These are phyloP conservation scores for Dynastes tityus DNA, from an alignment of 2,888 invertebrate species.

Conservation along the genomic window DNA sequence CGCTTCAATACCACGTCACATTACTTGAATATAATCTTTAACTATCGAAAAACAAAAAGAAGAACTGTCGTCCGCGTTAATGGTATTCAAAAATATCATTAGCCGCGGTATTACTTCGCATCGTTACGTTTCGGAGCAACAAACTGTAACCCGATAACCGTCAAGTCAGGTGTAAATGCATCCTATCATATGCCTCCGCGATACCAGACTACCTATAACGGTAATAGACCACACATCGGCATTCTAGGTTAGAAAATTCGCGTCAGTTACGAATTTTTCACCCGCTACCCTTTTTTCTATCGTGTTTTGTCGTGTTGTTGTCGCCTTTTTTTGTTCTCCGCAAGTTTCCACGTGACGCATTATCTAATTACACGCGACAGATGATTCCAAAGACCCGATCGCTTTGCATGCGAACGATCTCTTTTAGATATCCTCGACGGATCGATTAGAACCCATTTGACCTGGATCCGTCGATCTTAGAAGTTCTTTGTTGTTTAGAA, in stretches of 20 bases:
- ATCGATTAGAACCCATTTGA: not conserved
- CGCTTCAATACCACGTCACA: too few relatives aligned
- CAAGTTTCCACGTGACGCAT: constrained; percentile 15
- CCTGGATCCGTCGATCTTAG: not conserved
- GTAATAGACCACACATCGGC: constrained; percentile 58
- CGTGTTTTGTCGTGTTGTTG: not conserved
- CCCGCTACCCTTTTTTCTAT: not conserved
- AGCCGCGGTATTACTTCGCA: not conserved
- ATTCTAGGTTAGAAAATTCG: constrained; percentile 54
- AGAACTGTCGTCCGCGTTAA: not conserved
- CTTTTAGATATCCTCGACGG: too few relatives aligned
- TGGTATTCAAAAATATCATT: constrained; percentile 27
- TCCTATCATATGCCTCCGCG: constrained; percentile 39
- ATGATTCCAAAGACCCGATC: not conserved
- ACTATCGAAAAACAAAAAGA: not conserved
- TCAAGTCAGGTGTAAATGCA: constrained; percentile 57
- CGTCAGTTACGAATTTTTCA: constrained; percentile 4
- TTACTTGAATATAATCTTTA: too few relatives aligned
- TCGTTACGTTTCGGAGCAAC: constrained; percentile 32
- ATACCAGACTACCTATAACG: constrained; percentile 52
- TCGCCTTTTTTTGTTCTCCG: not conserved
- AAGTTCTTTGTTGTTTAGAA: too few relatives aligned
- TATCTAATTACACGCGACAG: constrained; percentile 41
- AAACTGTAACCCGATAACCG: constrained; percentile 55
- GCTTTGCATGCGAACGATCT: too few relatives aligned